Conservation (phyloP, 2,888 invertebrate species). For the Paralinhomoeus sp. region DNA sequence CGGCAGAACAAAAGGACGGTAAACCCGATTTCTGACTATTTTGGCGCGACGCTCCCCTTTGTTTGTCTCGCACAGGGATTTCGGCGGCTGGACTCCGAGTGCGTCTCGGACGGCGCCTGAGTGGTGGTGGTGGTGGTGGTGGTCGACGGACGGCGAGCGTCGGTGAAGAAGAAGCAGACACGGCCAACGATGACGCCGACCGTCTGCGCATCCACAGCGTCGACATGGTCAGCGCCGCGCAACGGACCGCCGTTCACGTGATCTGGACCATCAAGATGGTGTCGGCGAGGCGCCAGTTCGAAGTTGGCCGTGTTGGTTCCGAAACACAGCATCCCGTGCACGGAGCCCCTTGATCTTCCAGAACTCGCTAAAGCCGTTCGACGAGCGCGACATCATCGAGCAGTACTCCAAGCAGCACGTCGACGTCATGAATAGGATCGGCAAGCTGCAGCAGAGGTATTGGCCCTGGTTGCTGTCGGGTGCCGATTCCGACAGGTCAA, state of each 20-base stretch:
- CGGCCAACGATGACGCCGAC: too few relatives aligned
- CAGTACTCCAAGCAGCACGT: constrained; percentile 64
- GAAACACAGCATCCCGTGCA: neutral
- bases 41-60: too few relatives aligned
- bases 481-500: neutral
- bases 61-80: too few relatives aligned
- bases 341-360: constrained; percentile 9
- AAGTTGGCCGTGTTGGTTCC: constrained; percentile 31
- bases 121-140: too few relatives aligned
- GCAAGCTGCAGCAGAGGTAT: constrained; percentile 36
- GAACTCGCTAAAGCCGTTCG: constrained; percentile 59
- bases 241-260: constrained; percentile 71
- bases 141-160: too few relatives aligned
- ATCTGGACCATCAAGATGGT: constrained; percentile 87
- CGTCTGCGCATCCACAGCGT: neutral
- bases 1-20: too few relatives aligned
- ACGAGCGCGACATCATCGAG: constrained; percentile 60
- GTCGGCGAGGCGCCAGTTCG: constrained; percentile 75
- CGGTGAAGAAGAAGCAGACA: too few relatives aligned
- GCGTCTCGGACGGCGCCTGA: too few relatives aligned
- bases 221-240: constrained; percentile 48
- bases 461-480: neutral
- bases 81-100: too few relatives aligned
- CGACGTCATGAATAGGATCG: constrained; percentile 66
- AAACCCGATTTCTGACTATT: too few relatives aligned